phyloP scores from a whole-genome alignment of 2,113 vertebrate genomes.

The Plestiodon gilberti region DNA sequence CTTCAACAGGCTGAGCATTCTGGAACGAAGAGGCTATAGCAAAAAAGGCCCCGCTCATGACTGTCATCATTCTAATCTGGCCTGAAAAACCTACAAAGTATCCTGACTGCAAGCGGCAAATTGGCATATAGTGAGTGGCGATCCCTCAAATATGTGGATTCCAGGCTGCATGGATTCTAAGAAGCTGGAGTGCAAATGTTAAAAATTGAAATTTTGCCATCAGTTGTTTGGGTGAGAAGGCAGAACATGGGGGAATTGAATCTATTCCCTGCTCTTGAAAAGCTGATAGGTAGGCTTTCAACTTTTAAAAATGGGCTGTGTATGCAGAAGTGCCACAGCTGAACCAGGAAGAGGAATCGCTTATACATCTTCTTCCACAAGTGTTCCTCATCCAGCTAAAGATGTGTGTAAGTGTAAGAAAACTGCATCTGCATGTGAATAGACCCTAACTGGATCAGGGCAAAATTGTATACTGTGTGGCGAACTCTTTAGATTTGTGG shows the following conservation, averaged over 20 bases:
- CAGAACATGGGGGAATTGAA: neutral
- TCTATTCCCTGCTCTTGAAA: neutral
- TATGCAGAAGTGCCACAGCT: neutral
- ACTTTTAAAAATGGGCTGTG: neutral
- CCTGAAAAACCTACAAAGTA: too few species aligned
- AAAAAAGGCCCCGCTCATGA: too few species aligned
- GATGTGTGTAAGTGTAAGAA: neutral
- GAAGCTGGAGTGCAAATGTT: neutral
- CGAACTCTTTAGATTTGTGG: neutral
- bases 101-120: too few species aligned
- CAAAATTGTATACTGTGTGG: neutral
- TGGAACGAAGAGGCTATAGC: too few species aligned
- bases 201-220: neutral
- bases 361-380: neutral
- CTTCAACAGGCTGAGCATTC: too few species aligned
- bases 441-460: neutral
- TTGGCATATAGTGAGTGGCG: too few species aligned
- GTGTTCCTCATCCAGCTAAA: neutral
- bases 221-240: neutral
- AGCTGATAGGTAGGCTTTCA: neutral
- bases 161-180: too few species aligned
- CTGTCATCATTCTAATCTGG: too few species aligned
- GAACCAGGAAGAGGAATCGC: neutral
- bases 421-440: too few species aligned
- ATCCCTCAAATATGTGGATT: too few species aligned